Percentiles rank a stretch among this genome's conserved stretches.
These are phyloP conservation scores for Dynastes maya DNA, from an alignment of 2,888 invertebrate genomes.

Conservation along the genomic window DNA sequence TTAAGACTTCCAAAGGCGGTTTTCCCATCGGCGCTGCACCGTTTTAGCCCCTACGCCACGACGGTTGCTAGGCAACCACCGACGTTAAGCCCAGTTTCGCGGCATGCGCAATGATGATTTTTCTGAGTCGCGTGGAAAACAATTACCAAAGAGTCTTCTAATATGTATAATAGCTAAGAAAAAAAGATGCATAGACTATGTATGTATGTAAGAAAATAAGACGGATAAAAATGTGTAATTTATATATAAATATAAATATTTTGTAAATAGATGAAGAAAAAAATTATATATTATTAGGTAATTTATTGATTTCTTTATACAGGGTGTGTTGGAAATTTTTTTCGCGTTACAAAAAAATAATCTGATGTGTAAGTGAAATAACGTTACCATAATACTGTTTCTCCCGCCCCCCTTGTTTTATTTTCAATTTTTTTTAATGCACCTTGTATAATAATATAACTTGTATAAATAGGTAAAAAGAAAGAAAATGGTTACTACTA, in stretches of 20 bases:
- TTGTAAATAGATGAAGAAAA: conserved; percentile 53
- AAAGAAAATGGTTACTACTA: conserved; percentile 51
- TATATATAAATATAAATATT: conserved; percentile 52
- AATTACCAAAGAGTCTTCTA: conserved; percentile 48
- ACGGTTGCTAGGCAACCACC: conserved; percentile 58
- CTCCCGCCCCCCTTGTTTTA: too few relatives aligned
- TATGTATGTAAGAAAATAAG: conserved; percentile 40
- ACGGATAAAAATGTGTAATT: conserved; percentile 31
- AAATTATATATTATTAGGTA: conserved; percentile 51
- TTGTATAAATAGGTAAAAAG: conserved; percentile 23
- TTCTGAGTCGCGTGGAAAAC: not conserved
- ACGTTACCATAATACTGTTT: conserved; percentile 10
- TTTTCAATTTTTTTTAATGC: not conserved
- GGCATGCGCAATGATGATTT: conserved; percentile 59
- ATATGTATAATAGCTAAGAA: conserved; percentile 45
- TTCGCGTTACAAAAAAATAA: conserved; percentile 6
- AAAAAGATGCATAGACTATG: conserved; percentile 49
- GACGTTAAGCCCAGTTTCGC: conserved; percentile 59
- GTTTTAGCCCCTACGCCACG: conserved; percentile 70
- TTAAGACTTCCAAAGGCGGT: conserved; percentile 70
- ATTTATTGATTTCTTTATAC: conserved; percentile 55
- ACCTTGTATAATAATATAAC: conserved; percentile 18
- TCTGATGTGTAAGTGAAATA: conserved; percentile 3
- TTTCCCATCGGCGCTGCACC: conserved; percentile 69
- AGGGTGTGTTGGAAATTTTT: conserved; percentile 7